Evolutionary conservation across 2,888 invertebrate genomes (phyloP), one percentile per base, ranked within the genome.

Genomic region (Chrysolina oricalcia): DNA sequence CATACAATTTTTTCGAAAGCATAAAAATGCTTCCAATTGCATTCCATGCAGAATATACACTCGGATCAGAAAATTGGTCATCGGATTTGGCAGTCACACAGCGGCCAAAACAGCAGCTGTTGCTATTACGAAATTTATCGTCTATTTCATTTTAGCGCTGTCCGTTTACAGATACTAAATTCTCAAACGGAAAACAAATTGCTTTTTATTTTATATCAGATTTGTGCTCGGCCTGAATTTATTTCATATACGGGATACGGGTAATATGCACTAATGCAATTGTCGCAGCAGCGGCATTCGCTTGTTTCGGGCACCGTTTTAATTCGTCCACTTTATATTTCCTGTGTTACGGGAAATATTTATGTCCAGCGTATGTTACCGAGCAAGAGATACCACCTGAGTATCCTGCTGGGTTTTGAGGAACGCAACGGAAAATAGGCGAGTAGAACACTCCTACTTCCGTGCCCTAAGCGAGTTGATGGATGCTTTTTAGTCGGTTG

Each of bases 81-180:
- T 35, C 35, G 59, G 23, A 59, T 35, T n/a, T 13, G 27, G 17
- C 5, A n/a, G 10, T 50, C 50, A 50, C n/a, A 15, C 50, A 50
- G 15, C 50, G 27, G 27, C 67, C 53, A 40, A 40, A 68, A 68
- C 56, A 50, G 68, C 68, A 68, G 68, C 68, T 68, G 68, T 68
- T 68, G 68, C 68, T 68, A n/a, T 68, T 41, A 19, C 68, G 48
- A 40, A 53, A 68, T 68, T 67, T 68, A 68, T 50, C 53, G 56
- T 35, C 53, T 15, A 68, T 68, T 68, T 68, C 53, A 68, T 68
- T 68, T 68, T 21, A 50, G 40, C 68, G 19, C 19, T 53, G 68
- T 68, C 68, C 68, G 68, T 68, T 68, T 68, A 68, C 68, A 56
- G 68, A 35, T 68, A 68, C 53, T 68, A 68, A 68, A 68, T 68